Evolutionary conservation across 2,888 invertebrate species (phyloP).

Genomic region (Brachylomia viminalis): DNA sequence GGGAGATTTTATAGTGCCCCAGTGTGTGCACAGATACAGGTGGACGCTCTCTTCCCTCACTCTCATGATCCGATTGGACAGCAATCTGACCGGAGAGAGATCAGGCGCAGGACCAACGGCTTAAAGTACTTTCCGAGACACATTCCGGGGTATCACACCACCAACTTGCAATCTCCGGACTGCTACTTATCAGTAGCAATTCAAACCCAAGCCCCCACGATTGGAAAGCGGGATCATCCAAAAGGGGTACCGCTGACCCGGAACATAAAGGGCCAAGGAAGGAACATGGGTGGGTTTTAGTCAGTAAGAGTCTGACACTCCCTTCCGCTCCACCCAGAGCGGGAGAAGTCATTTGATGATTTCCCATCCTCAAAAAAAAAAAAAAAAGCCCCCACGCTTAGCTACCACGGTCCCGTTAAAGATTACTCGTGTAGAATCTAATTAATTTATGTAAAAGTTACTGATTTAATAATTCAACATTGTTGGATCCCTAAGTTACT

Average conservation of each 20-base stretch:
- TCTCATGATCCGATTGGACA: neutral
- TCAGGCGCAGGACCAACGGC: neutral
- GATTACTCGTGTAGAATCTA: slow-evolving; percentile 6
- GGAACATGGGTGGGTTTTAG: no score
- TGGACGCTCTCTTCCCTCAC: neutral
- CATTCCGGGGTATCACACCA: neutral
- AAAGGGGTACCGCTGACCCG: no score
- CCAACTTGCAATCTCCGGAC: neutral
- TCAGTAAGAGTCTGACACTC: no score
- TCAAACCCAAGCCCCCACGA: neutral
- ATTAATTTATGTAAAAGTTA: slow-evolving; percentile 35
- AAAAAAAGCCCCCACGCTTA: neutral
- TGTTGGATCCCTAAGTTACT: slow-evolving; percentile 10
- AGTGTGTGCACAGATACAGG: neutral
- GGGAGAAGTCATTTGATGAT: no score
- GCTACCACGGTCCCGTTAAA: neutral
- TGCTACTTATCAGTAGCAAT: neutral
- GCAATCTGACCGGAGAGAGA: neutral
- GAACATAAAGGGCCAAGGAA: no score
- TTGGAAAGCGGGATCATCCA: no score
- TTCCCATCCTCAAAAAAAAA: no score
- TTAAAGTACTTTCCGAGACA: neutral
- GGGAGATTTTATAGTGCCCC: neutral
- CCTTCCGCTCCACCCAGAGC: no score
- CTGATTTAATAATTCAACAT: slow-evolving; percentile 13